Base-by-base conservation (phyloP, 2,888 invertebrate genomes). In the Tribolium freemani region DNA sequence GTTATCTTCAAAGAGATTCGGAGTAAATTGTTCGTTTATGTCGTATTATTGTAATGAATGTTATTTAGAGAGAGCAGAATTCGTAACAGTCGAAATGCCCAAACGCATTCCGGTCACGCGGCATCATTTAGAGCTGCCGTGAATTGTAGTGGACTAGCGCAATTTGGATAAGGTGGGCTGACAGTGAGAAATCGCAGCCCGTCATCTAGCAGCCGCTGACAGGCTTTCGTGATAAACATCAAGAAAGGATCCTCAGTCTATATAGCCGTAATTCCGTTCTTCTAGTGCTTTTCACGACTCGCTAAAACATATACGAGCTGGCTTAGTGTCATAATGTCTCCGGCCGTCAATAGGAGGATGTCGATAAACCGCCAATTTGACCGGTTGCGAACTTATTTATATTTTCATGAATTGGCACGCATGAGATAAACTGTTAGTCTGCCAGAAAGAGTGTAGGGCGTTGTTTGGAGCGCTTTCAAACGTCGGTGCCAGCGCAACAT, bases 161-260 rank as follows among this genome's bases (percentile, higher is more conserved):
- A 84, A 84, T 85, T 85, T 84, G 83, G 83, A 82, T 82, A 84
- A 84, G 84, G 83, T 84, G 76, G 80, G 76, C 79, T 82, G 85
- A 84, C 85, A 84, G 82, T 84, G 84, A 84, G 84, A 83, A 85
- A 84, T 85, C 82, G 84, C 79, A 74, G 77, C 77, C 81, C 80
- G 83, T 83, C 79, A 83, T 84, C 82, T 82, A 82, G 81, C 81
- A 83, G 79, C 77, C 81, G 83, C 82, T 83, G 84, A 85, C 84
- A 84, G 82, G 71, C 76, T 76, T 78, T 79, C 77, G 78, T 76
- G 78, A 76, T 76, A 78, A 79, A 80, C 78, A 80, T 78, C 78
- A 77, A 74, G 77, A 75, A 76, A 76, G 75, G 77, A 76, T 79
- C 75, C 70, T 61, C 67, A 45, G 68, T 30, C 72, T 70, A 69